Percentiles rank a stretch among this genome's conserved stretches.
Conservation (phyloP, 2,113 vertebrate species). For the Notothenia coriiceps region DNA sequence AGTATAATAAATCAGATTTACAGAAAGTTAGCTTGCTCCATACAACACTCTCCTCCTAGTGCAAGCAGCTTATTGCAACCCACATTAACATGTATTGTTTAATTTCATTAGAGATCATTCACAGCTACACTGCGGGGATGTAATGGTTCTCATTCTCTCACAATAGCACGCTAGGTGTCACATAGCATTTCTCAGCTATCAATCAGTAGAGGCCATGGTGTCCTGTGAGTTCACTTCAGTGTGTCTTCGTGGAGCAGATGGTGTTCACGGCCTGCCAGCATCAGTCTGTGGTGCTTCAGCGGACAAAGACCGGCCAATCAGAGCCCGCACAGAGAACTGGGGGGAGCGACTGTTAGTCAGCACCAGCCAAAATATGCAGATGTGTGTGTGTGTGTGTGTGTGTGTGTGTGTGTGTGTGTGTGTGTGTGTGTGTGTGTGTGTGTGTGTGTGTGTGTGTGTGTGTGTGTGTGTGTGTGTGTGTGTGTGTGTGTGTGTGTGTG, state of each 20-base stretch:
- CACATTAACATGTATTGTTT: too few species aligned
- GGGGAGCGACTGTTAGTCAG: constrained; percentile 20
- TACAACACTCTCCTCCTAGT: too few species aligned
- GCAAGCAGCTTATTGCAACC: too few species aligned
- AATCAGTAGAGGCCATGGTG: not conserved
- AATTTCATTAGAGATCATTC: too few species aligned
- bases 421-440: constrained; percentile 41
- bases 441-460: constrained; percentile 26
- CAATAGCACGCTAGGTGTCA: not conserved
- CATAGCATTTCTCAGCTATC: constrained; percentile 9
- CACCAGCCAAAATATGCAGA: constrained; percentile 56
- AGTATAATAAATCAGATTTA: too few species aligned
- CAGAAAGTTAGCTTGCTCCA: too few species aligned
- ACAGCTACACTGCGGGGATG: too few species aligned
- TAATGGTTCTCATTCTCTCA: not conserved
- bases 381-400: constrained; percentile 42
- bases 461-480: too few species aligned
- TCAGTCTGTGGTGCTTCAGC: constrained; percentile 48
- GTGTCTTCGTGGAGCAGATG: constrained; percentile 66
- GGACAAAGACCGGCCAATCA: constrained; percentile 58
- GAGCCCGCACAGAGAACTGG: constrained; percentile 19
- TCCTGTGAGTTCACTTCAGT: constrained; percentile 11
- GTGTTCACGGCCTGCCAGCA: constrained; percentile 61
- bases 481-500: too few species aligned
- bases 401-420: not conserved